Conservation (phyloP, 2,113 vertebrate species). For the Pollachius pollachius region DNA sequence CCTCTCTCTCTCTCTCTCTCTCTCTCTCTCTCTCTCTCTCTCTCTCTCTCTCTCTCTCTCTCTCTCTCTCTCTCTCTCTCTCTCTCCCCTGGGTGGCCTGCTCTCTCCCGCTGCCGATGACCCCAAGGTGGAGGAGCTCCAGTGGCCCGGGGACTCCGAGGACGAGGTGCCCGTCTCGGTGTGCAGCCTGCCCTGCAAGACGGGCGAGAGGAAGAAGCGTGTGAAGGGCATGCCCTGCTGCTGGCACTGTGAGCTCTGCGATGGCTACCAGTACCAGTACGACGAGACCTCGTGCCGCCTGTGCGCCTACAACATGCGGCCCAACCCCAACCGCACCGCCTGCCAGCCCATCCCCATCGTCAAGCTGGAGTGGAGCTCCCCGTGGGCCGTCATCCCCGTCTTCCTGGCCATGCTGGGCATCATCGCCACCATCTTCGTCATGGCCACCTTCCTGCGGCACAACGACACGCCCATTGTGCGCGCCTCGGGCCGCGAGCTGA, state of each 20-base stretch:
- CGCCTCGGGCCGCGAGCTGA: constrained; percentile 68
- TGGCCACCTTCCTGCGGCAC: constrained; percentile 69
- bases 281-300: constrained; percentile 69
- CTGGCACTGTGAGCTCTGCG: constrained; percentile 71
- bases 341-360: constrained; percentile 71
- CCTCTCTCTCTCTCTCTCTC: too few species aligned
- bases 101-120: neutral
- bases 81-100: too few species aligned
- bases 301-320: constrained; percentile 68
- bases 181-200: constrained; percentile 70
- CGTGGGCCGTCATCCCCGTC: constrained; percentile 69
- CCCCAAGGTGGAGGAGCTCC: constrained; percentile 68
- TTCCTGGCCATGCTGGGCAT: constrained; percentile 72
- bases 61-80: too few species aligned
- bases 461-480: constrained; percentile 71
- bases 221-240: constrained; percentile 73
- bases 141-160: constrained; percentile 65
- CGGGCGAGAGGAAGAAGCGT: constrained; percentile 69
- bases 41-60: too few species aligned
- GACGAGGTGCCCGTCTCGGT: constrained; percentile 68
- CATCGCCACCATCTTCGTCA: constrained; percentile 70
- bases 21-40: too few species aligned
- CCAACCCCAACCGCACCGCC: constrained; percentile 65
- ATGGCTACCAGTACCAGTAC: constrained; percentile 70
- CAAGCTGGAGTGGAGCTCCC: constrained; percentile 72